These are phyloP conservation scores for Megaceryle alcyon DNA, from an alignment of 2,797 vertebrate species.

Conservation along the genomic window DNA sequence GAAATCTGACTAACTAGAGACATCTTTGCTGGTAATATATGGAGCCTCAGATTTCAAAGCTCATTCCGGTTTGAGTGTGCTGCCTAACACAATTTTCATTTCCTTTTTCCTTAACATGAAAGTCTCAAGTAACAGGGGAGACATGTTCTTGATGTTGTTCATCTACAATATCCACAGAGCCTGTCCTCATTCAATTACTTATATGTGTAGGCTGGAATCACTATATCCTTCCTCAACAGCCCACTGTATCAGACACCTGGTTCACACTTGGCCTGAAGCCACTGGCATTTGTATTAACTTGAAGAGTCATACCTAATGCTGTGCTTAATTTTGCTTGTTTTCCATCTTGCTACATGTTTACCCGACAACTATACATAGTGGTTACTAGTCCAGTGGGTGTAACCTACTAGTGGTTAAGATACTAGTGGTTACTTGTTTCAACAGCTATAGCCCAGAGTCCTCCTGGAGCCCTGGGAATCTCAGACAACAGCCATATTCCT, in stretches of 20 bases:
- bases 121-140: not conserved
- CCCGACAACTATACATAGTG: accelerated
- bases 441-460: not conserved
- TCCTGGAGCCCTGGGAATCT: not conserved
- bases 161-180: not conserved
- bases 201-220: not conserved
- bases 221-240: not conserved
- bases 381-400: not conserved
- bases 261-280: not conserved
- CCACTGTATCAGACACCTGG: not conserved
- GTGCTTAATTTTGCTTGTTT: not conserved
- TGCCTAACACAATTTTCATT: not conserved
- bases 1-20: not conserved
- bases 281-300: not conserved
- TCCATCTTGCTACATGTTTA: not conserved
- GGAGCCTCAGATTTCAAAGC: not conserved
- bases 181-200: not conserved
- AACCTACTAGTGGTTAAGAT: not conserved
- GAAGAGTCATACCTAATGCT: not conserved
- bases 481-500: not conserved
- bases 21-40: not conserved
- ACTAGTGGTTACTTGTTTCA: not conserved
- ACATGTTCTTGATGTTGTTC: not conserved
- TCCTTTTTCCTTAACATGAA: not conserved
- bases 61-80: not conserved